Conservation (phyloP, 2,888 invertebrate species). For the Ellobium chinense region DNA sequence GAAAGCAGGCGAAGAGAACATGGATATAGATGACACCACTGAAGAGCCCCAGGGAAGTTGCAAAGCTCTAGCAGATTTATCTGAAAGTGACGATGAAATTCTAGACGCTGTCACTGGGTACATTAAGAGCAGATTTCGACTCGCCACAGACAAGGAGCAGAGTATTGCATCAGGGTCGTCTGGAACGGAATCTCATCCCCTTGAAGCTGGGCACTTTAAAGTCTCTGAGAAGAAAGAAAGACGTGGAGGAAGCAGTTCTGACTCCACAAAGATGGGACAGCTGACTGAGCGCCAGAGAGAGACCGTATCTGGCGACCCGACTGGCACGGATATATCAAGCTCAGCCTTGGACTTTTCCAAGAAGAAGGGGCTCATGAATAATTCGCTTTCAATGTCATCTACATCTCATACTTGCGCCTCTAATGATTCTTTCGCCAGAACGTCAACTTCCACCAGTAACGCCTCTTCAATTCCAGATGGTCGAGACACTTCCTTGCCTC, state of each 20-base stretch:
- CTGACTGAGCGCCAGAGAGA: neutral
- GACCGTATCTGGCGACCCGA: neutral
- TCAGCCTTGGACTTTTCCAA: constrained; percentile 2
- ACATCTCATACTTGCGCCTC: neutral
- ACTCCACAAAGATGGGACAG: neutral
- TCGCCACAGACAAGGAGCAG: neutral
- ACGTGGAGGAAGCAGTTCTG: neutral
- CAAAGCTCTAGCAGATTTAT: too few relatives aligned
- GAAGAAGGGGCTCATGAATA: too few relatives aligned
- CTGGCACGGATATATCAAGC: neutral
- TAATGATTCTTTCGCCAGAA: neutral
- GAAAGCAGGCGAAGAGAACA: too few relatives aligned
- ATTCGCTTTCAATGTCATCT: too few relatives aligned
- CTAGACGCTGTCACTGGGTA: neutral
- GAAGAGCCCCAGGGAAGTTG: too few relatives aligned
- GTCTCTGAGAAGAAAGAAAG: too few relatives aligned
- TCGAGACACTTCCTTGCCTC: neutral
- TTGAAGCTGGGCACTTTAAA: too few relatives aligned
- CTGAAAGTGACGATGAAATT: neutral
- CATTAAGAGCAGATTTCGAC: neutral
- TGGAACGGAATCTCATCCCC: too few relatives aligned
- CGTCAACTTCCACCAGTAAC: too few relatives aligned
- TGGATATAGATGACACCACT: too few relatives aligned
- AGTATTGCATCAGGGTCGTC: too few relatives aligned
- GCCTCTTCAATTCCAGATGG: neutral